Percentiles rank a stretch among this genome's conserved stretches.
Evolutionary conservation across 2,113 vertebrate species (phyloP).

Genomic region (Phrynocephalus versicolor): DNA sequence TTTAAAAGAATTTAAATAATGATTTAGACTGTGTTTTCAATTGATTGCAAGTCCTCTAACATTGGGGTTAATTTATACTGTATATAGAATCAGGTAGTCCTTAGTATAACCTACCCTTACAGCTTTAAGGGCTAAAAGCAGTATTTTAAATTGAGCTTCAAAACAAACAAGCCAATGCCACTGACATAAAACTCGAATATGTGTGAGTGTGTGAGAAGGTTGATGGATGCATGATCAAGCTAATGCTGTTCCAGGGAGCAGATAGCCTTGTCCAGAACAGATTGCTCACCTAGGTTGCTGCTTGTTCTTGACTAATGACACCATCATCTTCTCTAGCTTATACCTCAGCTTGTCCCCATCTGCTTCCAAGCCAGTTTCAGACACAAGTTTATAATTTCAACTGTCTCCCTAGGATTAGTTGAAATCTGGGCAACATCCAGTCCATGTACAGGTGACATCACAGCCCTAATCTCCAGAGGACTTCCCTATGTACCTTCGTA

Average conservation of each 20-base stretch:
- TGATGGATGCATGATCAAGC: background rate
- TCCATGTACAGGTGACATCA: background rate
- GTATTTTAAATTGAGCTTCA: background rate
- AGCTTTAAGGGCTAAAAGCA: background rate
- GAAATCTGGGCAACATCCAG: background rate
- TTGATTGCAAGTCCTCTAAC: background rate
- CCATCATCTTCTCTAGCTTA: background rate
- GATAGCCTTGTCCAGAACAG: background rate
- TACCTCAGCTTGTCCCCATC: background rate
- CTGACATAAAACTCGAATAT: background rate
- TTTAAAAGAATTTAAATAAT: no score
- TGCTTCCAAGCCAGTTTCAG: background rate
- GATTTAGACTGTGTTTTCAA: background rate
- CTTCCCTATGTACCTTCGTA: background rate
- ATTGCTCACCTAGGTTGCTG: background rate
- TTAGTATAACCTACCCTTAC: background rate
- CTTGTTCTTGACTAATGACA: background rate
- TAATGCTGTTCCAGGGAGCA: background rate
- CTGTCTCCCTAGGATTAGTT: background rate
- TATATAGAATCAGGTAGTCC: background rate
- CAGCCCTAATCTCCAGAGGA: no score
- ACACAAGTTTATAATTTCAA: background rate
- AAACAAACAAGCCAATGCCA: background rate
- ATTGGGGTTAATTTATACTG: background rate
- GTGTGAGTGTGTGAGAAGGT: background rate